Evolutionary conservation across 1,140 invertebrate species (phyloP), one percentile per base, ranked within the genome.

Genomic region (Drosophila aff.): DNA sequence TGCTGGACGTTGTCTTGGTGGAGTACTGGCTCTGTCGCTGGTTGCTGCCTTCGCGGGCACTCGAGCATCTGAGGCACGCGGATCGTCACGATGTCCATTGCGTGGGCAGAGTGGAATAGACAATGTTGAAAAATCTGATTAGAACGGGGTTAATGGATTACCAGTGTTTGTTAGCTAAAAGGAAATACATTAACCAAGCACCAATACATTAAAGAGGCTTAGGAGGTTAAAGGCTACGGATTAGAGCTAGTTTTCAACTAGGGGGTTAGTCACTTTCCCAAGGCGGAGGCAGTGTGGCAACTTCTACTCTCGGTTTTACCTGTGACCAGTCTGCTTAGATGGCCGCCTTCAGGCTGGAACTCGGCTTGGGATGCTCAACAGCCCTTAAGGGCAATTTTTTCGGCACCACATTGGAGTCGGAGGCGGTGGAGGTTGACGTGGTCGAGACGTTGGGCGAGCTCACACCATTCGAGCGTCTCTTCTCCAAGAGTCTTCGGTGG

Each of bases 11-110:
- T 28, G 91, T 92, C 68, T 92, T 92, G 8, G 91, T 92, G 55
- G 91, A 92, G 61, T 92, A 92, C 59, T 92, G 91, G 55, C 91
- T 92, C 76, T 92, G 91, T 23, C 91, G 86, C 53, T 92, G 91
- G 52, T 82, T 75, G 74, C 91, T 90, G 55, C 86, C 79, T 23
- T 91, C 87, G 40, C 91, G 77, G 13, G 38, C 74, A 59, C 91
- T 92, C 38, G 85, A 78, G 74, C 89, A 92, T 79, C 91, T 92
- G 63, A 2, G n/a, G 49, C 38, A 16, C 52, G 40, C 43, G 3
- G 40, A 36, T 62, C 26, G 69, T 65, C 43, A 67, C 33, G 67
- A 33, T 28, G 71, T 74, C 71, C 76, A 79, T 79, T 76, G 73
- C 26, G 75, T 78, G 52, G 76, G 65, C 52, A 67, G 55, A 31